Base-by-base conservation (phyloP, 2,888 invertebrate species). In the Nematopogon swammerdamellus region DNA sequence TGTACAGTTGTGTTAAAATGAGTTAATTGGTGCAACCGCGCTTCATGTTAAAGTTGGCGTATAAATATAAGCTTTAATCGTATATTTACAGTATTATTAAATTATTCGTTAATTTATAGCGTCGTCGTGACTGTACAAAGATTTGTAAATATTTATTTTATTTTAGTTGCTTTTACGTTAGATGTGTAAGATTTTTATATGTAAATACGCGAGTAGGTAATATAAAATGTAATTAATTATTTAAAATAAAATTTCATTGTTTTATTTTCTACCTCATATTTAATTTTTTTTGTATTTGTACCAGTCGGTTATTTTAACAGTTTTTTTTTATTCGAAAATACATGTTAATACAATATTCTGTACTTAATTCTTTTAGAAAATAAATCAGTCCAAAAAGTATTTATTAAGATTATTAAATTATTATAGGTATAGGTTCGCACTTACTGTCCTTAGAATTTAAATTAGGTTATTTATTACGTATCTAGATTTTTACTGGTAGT, bases 1-100 rank as follows among this genome's bases (percentile, higher is more conserved):
- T n/a, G n/a, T n/a, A n/a, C n/a, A n/a, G n/a, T n/a, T n/a, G n/a
- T n/a, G n/a, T n/a, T n/a, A n/a, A n/a, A n/a, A n/a, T n/a, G n/a
- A n/a, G 25, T 4, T 8, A 25, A 8, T 25, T 25, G 25, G 4
- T 6, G 25, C 25, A n/a, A 8, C 25, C 8, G 25, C 25, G 25
- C 4, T 8, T 25, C 8, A 25, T 4, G 36, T 36, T 36, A 36
- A 36, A 14, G 11, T 36, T 14, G n/a, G 11, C 11, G 44, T 44
- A 43, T 44, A 44, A 11, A 44, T 17, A 19, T 69, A 68, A 72
- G 72, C 72, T 70, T 75, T 77, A 76, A 77, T 19, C 2, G 66
- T 61, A 68, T 72, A 67, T 76, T 75, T 72, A 75, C 77, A 76
- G 79, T 79, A 79, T 79, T 77, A 75, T 65, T 77, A 75, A 77